Evolutionary conservation across 2,888 invertebrate genomes (phyloP).

Genomic region (Drosophila neotestacea): DNA sequence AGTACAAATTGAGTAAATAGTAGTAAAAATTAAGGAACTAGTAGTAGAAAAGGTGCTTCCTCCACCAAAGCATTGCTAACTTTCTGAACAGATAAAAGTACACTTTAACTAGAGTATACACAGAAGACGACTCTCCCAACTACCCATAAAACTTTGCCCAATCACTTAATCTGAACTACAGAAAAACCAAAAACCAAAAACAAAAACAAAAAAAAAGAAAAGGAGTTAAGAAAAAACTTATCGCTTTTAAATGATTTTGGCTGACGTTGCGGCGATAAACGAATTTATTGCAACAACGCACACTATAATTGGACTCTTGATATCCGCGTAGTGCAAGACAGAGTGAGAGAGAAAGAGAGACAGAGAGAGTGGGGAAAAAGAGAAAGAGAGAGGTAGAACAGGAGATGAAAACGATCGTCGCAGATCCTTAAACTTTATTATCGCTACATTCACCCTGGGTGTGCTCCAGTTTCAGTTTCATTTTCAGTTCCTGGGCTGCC

Average conservation of each 20-base stretch:
- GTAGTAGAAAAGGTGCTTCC: too few species aligned
- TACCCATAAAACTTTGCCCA: slow-evolving; percentile 59
- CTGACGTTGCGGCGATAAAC: slow-evolving; percentile 82
- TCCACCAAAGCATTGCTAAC: too few species aligned
- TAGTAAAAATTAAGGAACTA: too few species aligned
- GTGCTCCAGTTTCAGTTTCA: slow-evolving; percentile 41
- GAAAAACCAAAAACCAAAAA: slow-evolving; percentile 23
- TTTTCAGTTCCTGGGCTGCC: slow-evolving; percentile 42
- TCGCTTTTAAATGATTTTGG: slow-evolving; percentile 80
- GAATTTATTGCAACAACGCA: slow-evolving; percentile 84
- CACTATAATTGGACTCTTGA: slow-evolving; percentile 79
- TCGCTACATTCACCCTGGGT: slow-evolving; percentile 52
- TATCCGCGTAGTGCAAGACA: slow-evolving; percentile 4
- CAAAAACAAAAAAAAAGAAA: slow-evolving; percentile 11
- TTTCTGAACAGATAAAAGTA: too few species aligned
- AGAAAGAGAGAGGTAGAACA: slow-evolving; percentile 11
- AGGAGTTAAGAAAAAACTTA: slow-evolving; percentile 55
- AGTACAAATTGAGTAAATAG: too few species aligned
- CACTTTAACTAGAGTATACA: slow-evolving; percentile 6
- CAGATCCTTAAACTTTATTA: slow-evolving; percentile 76
- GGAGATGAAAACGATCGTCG: slow-evolving; percentile 16
- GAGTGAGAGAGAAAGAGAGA: background rate
- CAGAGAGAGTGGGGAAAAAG: background rate
- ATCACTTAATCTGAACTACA: slow-evolving; percentile 81
- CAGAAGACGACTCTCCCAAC: background rate